These are phyloP conservation scores for Anthrax anthrax DNA, from an alignment of 2,888 invertebrate species.

Conservation along the genomic window DNA sequence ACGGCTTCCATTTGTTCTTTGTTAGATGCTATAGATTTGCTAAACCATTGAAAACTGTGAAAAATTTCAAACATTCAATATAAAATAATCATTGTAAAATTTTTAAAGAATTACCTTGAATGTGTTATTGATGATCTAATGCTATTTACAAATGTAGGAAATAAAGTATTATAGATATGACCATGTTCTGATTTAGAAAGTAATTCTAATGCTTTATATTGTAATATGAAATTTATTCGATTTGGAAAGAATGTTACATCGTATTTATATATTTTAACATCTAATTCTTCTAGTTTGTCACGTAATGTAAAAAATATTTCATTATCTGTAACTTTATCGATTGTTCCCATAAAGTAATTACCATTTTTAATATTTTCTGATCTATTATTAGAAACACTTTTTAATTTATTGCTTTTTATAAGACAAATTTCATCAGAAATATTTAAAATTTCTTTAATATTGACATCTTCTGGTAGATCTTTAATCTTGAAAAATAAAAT, in stretches of 20 bases:
- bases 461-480: background rate
- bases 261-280: conserved; percentile 2
- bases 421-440: background rate
- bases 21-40: conserved; percentile 37
- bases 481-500: no score
- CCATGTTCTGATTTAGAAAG: conserved; percentile 8
- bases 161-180: background rate
- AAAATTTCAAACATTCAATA: background rate
- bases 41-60: conserved; percentile 19
- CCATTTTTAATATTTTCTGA: no score
- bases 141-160: background rate
- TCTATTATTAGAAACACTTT: no score
- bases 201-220: conserved; percentile 21
- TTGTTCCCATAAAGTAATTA: background rate
- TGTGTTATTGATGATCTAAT: background rate
- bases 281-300: background rate
- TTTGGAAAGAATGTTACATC: conserved; percentile 20
- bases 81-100: background rate
- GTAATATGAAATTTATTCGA: conserved; percentile 21
- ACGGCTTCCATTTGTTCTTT: conserved; percentile 51
- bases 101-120: background rate
- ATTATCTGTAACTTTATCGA: background rate
- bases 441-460: background rate
- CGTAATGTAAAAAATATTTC: background rate
- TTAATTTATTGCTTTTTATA: no score